These are phyloP conservation scores for pig (Sus scrofa) DNA, from an alignment of 2,113 vertebrate species.

Conservation along the genomic window DNA sequence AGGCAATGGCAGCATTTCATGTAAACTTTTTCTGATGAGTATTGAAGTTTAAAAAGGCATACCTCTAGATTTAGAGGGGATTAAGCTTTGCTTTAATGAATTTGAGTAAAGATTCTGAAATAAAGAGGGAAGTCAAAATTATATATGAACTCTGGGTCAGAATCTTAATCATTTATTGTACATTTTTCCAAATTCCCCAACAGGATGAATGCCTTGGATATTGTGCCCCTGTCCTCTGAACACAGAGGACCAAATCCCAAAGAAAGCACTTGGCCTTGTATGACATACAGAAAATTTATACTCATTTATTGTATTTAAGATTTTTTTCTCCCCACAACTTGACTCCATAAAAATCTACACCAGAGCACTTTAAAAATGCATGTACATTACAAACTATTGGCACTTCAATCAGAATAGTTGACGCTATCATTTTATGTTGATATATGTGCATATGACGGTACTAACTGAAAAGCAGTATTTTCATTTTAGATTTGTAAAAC, in stretches of 20 bases:
- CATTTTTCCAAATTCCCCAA: constrained; percentile 29
- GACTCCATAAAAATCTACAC: background rate
- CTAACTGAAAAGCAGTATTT: background rate
- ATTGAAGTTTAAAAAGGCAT: constrained; percentile 54
- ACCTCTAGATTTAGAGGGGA: background rate
- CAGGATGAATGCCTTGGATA: background rate
- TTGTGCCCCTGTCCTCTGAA: background rate
- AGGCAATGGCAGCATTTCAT: background rate
- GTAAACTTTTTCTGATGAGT: constrained; percentile 72
- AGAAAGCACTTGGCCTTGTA: background rate
- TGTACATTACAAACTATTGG: background rate
- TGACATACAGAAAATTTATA: background rate
- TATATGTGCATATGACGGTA: too few relatives aligned
- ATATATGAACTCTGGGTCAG: background rate
- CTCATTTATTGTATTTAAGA: background rate
- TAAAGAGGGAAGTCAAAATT: constrained; percentile 43
- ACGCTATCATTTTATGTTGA: background rate
- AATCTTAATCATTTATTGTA: background rate
- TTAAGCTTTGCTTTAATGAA: constrained; percentile 37
- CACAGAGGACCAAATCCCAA: background rate
- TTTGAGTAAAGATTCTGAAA: background rate
- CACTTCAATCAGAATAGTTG: constrained; percentile 22
- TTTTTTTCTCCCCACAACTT: background rate
- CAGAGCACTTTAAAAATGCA: constrained; percentile 6
- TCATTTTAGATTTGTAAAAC: constrained; percentile 57